phyloP scores from a whole-genome alignment of 2,888 invertebrate species.

The Chironomus tentans region DNA sequence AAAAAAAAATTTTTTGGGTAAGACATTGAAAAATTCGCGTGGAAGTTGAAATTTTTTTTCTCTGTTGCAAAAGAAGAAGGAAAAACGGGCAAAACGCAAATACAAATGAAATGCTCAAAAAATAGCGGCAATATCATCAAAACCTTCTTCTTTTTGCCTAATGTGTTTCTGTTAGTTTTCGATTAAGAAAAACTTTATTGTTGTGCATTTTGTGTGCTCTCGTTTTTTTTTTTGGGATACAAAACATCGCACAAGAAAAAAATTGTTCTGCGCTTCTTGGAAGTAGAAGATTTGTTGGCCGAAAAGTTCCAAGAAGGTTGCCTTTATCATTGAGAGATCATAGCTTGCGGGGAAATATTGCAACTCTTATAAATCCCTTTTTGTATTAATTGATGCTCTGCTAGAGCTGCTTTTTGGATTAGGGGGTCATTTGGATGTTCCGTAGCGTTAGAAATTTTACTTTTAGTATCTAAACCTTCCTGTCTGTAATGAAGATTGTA shows the following conservation, averaged over 20 bases:
- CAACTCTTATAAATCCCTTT: not conserved
- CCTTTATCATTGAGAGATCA: not conserved
- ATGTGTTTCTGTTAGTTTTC: slow-evolving; percentile 1
- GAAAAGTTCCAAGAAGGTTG: not conserved
- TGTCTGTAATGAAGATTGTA: no score
- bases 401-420: no score
- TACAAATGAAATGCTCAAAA: slow-evolving; percentile 4
- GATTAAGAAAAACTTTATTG: slow-evolving; percentile 11
- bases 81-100: slow-evolving; percentile 17
- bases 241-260: not conserved
- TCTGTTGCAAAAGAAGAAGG: slow-evolving; percentile 15
- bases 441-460: no score
- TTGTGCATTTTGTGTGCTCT: not conserved
- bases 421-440: no score
- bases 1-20: not conserved
- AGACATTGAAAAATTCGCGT: not conserved
- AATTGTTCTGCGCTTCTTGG: not conserved
- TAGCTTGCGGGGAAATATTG: not conserved
- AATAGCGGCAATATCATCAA: slow-evolving; percentile 24
- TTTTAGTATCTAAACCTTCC: no score
- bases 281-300: not conserved
- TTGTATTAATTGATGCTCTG: no score
- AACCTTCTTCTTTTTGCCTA: not conserved
- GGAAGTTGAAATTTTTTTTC: not conserved
- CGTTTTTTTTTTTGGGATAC: not conserved